Evolutionary conservation across 2,113 vertebrate genomes (phyloP), one percentile per base, ranked within the genome.

Genomic region (Callithrix jacchus): DNA sequence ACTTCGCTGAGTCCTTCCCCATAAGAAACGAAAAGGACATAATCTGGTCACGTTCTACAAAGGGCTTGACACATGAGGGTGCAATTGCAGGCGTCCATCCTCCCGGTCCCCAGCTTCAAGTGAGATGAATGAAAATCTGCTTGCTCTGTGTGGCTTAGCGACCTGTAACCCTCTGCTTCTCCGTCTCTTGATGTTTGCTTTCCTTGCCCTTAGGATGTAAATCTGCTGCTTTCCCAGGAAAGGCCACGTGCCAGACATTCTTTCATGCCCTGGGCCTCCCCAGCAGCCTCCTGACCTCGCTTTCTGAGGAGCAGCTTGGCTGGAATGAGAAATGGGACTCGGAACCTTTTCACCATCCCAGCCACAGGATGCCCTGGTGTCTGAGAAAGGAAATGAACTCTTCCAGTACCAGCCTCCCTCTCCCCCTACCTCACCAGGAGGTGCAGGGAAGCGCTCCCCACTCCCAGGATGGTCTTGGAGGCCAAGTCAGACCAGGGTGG

Each of bases 1-100:
- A 6, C 17, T 42, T 37, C 32, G 10, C 23, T 1, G 92, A n/a
- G 0, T 0, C 95, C 93, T 92, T 68, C 90, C 95, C 91, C 61
- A 80, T n/a, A 12, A 16, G 10, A 85, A 77, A 58, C 32, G 0
- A 10, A n/a, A 58, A 64, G 49, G 37, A 27, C 13, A 1, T 0
- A 16, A 32, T 5, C 11, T 14, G 5, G 10, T 14, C 81, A 40
- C 40, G 3, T 23, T 27, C 81, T 76, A 0, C 10, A 4, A 23
- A 25, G 25, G 49, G 27, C 47, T 73, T 35, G 49, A 27, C 1
- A 61, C 52, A 80, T 32, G 16, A 68, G 54, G 58, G 32, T 13
- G 2, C 30, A 21, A 0, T 4, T 6, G 12, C 6, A 45, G 30
- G 8, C 11, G 27, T 40, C 13, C 30, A 4, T 40, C 47, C 35